A percentile compares a stretch with the other conserved stretches of the same genome.
Evolutionary conservation across 2,888 invertebrate genomes (phyloP).

Genomic region (Plebejus argus): DNA sequence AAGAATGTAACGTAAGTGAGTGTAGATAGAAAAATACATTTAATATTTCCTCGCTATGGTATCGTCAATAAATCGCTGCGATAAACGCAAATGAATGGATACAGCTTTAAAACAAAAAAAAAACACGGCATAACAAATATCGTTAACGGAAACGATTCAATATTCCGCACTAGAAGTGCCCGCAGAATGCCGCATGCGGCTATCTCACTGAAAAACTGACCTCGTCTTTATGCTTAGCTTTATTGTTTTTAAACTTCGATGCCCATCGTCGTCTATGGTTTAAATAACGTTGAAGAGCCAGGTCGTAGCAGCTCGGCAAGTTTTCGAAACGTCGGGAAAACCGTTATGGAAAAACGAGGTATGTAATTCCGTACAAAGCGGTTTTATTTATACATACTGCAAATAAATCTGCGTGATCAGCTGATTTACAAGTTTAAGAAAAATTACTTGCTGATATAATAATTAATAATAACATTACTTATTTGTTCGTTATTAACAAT

Average conservation of each 20-base stretch:
- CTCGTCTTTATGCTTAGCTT: constrained; percentile 23
- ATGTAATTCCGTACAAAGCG: no score
- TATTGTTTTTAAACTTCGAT: constrained; percentile 15
- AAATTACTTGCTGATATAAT: no score
- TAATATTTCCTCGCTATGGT: not conserved
- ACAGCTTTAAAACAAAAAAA: not conserved
- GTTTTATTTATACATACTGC: no score
- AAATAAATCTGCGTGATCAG: no score
- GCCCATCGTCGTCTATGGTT: not conserved
- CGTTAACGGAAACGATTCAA: constrained; percentile 18
- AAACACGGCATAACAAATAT: constrained; percentile 20
- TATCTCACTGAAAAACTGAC: constrained; percentile 26
- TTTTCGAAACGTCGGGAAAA: not conserved
- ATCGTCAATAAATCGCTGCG: not conserved
- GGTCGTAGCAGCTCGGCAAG: not conserved
- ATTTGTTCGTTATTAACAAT: no score
- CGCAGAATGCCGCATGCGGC: constrained; percentile 12
- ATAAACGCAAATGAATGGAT: constrained; percentile 3
- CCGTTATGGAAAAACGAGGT: no score
- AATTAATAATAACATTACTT: no score
- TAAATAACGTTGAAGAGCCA: not conserved
- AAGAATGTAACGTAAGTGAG: not conserved
- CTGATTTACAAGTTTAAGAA: no score
- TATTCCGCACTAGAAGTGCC: constrained; percentile 22
- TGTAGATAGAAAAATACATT: not conserved